Evolutionary conservation across 2,797 vertebrate genomes (phyloP), one percentile per base, ranked within the genome.

Genomic region (Sebastes steindachneri): DNA sequence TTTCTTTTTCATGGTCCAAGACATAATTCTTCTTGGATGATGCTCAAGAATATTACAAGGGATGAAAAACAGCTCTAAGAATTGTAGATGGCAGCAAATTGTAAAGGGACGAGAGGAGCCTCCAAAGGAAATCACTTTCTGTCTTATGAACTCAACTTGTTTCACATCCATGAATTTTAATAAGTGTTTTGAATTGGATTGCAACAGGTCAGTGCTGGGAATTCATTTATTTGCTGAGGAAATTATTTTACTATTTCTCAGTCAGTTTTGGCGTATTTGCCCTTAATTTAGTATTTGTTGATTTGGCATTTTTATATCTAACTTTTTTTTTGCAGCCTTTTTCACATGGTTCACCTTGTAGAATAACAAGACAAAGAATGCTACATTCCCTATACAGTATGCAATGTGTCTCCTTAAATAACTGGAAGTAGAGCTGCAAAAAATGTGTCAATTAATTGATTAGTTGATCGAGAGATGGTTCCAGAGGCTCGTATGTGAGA

Each of bases 11-110:
- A 77, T 59, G 23, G 31, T 51, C 31, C 21, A 63, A 59, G 51
- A 71, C 65, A 45, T 67, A 68, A 81, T 79, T 77, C 15, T 63
- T 79, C 25, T 62, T 80, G 83, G 70, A 73, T 57, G 60, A 37
- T 41, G 29, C 28, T 79, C 59, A 75, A 45, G 12, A 66, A 63
- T 63, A 76, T 79, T 51, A 77, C 73, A 53, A 77, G 29, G 23
- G 60, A 57, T 68, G 66, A 79, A 62, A 55, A 82, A 31, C 12
- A 51, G n/a, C 62, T 63, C 4, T 9, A 37, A 72, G 69, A 59
- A 35, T 35, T 80, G 41, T 53, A 57, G 57, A 48, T 71, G n/a
- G 68, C 45, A 67, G 33, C 12, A 71, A 29, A 75, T 37, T 69
- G 60, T 57, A 15, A 67, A 77, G 60, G 35, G 63, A 58, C 48